Conservation (phyloP, 2,113 vertebrate genomes). For the Sebastes schlegelii region DNA sequence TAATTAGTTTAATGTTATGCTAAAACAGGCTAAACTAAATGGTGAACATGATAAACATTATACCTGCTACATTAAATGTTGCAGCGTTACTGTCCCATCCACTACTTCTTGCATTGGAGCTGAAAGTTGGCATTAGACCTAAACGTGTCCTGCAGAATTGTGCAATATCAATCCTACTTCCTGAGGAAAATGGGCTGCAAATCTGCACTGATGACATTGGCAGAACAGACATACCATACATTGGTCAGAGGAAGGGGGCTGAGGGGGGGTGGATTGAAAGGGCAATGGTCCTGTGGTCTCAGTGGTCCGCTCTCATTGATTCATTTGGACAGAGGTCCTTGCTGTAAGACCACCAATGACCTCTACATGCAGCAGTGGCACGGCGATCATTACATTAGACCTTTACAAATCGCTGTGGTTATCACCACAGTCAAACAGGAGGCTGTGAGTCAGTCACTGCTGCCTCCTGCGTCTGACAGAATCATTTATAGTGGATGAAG, state of each 20-base stretch:
- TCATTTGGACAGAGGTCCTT: slow-evolving; percentile 41
- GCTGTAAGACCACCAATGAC: slow-evolving; percentile 47
- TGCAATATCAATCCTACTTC: not conserved
- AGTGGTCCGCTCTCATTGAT: slow-evolving; percentile 44
- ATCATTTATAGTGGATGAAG: slow-evolving; percentile 40
- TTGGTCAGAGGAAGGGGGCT: not conserved
- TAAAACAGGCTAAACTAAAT: not conserved
- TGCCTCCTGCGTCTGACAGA: slow-evolving; percentile 37
- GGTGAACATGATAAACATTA: not conserved
- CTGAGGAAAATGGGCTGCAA: not conserved
- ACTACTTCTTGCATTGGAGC: not conserved
- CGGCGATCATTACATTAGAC: slow-evolving; percentile 50
- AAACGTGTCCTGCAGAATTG: not conserved
- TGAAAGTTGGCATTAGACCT: not conserved
- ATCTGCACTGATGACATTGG: not conserved
- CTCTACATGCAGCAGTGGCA: slow-evolving; percentile 33
- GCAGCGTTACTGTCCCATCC: not conserved
- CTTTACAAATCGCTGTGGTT: slow-evolving; percentile 51
- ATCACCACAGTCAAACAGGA: slow-evolving; percentile 49
- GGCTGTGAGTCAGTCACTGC: slow-evolving; percentile 29
- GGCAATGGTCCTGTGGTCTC: slow-evolving; percentile 24
- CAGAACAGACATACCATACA: slow-evolving; percentile 6
- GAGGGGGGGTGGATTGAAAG: slow-evolving; percentile 24
- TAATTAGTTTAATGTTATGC: not conserved
- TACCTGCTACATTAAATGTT: not conserved